Evolutionary conservation across 2,888 invertebrate genomes (phyloP).

Genomic region (Hirudinaria manillensis): DNA sequence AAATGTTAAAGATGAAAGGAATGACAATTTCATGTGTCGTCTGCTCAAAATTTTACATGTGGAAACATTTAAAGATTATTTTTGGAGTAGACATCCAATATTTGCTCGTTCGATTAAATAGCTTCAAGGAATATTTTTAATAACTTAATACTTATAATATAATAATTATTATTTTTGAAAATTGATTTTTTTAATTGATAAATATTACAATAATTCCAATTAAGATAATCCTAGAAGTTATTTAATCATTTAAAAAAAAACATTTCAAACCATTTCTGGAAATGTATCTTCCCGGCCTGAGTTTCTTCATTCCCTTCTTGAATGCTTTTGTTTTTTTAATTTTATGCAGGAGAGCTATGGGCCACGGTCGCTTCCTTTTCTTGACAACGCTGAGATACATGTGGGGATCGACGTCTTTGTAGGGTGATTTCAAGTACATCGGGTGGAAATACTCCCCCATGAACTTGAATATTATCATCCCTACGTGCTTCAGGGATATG

Average conservation of each 20-base stretch:
- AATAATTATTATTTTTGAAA: too few relatives aligned
- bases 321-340: not conserved
- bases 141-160: too few relatives aligned
- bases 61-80: too few relatives aligned
- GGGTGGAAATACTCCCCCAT: conserved; percentile 51
- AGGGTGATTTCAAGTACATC: conserved; percentile 40
- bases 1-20: too few relatives aligned
- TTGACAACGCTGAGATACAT: conserved; percentile 15
- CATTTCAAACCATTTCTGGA: not conserved
- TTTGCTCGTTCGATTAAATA: too few relatives aligned
- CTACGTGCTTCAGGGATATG: conserved; percentile 43
- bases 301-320: not conserved
- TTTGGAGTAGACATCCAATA: too few relatives aligned
- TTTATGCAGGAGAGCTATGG: not conserved
- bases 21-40: too few relatives aligned
- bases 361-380: conserved; percentile 1
- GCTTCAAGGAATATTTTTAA: too few relatives aligned
- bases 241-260: not conserved
- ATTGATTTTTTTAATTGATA: too few relatives aligned
- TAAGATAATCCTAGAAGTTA: too few relatives aligned
- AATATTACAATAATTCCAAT: too few relatives aligned
- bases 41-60: too few relatives aligned
- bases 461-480: conserved; percentile 46
- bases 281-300: conserved; percentile 2
- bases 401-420: conserved; percentile 15